phyloP scores from a whole-genome alignment of 2,797 vertebrate genomes.

The Crenichthys baileyi region DNA sequence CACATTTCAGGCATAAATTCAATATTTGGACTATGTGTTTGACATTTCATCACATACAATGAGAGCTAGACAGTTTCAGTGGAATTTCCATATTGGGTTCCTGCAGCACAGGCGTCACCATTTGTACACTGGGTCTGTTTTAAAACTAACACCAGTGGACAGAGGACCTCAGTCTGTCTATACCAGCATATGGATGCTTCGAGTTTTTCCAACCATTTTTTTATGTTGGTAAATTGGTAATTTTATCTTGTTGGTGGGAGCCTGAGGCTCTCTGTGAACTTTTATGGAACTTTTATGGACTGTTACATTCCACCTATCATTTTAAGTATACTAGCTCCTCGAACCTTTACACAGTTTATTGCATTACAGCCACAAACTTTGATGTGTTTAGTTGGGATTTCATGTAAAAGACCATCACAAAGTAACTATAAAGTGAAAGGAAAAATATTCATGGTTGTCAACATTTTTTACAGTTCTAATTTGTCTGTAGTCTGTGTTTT shows the following conservation, averaged over 20 bases:
- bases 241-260: background rate
- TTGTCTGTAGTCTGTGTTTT: background rate
- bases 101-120: background rate
- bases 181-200: background rate
- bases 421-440: background rate
- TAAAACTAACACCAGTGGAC: background rate
- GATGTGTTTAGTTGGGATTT: background rate
- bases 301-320: background rate
- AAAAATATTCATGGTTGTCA: background rate
- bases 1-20: conserved; percentile 13
- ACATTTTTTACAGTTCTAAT: background rate
- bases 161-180: background rate
- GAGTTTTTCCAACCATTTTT: background rate
- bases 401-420: background rate
- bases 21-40: conserved; percentile 25
- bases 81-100: background rate
- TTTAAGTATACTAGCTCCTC: background rate
- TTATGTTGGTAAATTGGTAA: background rate
- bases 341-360: background rate
- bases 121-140: background rate
- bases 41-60: conserved; percentile 27
- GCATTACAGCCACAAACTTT: background rate
- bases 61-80: background rate
- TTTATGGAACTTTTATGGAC: background rate
- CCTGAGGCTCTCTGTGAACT: background rate